Conservation (phyloP, 1,140 invertebrate genomes). For the Proales similis region DNA sequence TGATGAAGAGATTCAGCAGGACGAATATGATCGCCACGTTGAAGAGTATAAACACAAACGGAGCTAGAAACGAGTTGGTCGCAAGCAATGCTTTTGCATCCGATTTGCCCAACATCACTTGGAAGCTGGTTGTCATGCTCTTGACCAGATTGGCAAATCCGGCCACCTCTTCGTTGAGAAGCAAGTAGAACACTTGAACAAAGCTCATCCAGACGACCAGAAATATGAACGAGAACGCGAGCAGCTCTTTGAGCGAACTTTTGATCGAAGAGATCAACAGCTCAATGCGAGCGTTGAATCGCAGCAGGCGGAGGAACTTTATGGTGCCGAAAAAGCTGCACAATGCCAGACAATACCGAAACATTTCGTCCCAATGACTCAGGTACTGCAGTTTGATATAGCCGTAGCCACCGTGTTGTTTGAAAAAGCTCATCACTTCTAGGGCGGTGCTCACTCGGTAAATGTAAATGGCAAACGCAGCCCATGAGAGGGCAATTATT, state of each 20-base stretch:
- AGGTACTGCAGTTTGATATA: constrained; percentile 57
- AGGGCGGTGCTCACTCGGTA: constrained; percentile 48
- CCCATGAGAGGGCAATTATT: constrained; percentile 51
- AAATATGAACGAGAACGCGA: constrained; percentile 52
- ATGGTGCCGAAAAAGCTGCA: constrained; percentile 56
- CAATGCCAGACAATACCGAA: constrained; percentile 54
- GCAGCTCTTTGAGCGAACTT: constrained; percentile 44
- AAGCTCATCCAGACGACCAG: constrained; percentile 51
- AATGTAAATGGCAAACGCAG: constrained; percentile 51
- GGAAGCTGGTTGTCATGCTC: constrained; percentile 26
- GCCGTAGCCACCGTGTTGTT: constrained; percentile 52
- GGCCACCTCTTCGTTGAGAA: constrained; percentile 46
- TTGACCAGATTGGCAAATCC: constrained; percentile 6
- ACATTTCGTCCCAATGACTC: constrained; percentile 54
- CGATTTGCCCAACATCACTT: constrained; percentile 38
- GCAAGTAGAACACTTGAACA: constrained; percentile 55
- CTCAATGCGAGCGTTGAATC: constrained; percentile 53
- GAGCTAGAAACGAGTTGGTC: not conserved
- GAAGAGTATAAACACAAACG: constrained; percentile 6
- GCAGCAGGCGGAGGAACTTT: constrained; percentile 56
- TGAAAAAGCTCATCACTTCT: constrained; percentile 49
- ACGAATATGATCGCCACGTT: constrained; percentile 22
- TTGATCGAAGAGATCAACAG: constrained; percentile 50
- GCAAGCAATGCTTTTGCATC: constrained; percentile 21
- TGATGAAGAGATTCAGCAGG: constrained; percentile 29